phyloP scores from a whole-genome alignment of 1,140 invertebrate genomes.

The Lasioglossum baleicum region DNA sequence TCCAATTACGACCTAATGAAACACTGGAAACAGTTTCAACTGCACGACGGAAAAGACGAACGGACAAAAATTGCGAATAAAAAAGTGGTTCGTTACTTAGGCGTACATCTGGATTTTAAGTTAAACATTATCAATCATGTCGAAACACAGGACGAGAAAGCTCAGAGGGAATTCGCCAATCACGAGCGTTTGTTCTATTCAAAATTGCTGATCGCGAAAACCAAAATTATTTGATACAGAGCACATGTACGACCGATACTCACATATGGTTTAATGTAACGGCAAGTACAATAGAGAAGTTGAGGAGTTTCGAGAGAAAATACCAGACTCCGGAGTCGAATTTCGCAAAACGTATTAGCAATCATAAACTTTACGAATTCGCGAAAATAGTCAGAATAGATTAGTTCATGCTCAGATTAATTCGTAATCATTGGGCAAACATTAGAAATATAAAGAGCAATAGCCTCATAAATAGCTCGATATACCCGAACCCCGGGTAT shows the following conservation, averaged over 20 bases:
- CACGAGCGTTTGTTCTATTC: not conserved
- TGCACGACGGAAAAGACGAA: not conserved
- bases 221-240: not conserved
- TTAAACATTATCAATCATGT: not conserved
- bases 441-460: constrained; percentile 7
- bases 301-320: not conserved
- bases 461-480: not conserved
- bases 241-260: not conserved
- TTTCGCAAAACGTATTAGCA: not conserved
- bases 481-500: constrained; percentile 19
- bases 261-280: not conserved
- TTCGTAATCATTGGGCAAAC: too few relatives aligned
- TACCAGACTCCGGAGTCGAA: not conserved
- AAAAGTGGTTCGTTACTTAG: not conserved
- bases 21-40: too few relatives aligned
- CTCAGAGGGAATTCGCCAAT: not conserved
- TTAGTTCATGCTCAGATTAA: not conserved
- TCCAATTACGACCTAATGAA: too few relatives aligned
- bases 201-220: not conserved
- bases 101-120: not conserved
- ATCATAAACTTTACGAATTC: too few relatives aligned
- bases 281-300: not conserved
- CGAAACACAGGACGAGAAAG: not conserved
- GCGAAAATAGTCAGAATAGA: not conserved
- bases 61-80: not conserved